phyloP scores from a whole-genome alignment of 2,888 invertebrate genomes.

The Amphipoea lucens region DNA sequence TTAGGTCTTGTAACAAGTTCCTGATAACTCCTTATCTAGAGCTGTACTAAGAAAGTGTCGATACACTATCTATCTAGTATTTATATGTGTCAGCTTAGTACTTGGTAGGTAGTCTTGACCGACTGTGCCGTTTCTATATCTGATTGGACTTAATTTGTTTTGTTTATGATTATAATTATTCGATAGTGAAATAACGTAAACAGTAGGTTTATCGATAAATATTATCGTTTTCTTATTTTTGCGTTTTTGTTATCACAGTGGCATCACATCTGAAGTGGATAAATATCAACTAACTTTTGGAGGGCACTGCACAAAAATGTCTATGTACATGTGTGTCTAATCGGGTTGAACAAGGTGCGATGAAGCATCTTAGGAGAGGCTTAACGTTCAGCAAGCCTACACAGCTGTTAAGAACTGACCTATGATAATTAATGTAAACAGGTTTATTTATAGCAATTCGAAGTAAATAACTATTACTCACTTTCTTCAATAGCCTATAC shows the following conservation, averaged over 20 bases:
- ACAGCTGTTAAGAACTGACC: neutral
- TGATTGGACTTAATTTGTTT: conserved; percentile 42
- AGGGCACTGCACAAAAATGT: neutral
- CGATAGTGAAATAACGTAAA: neutral
- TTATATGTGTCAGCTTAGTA: conserved; percentile 24
- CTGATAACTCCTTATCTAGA: conserved; percentile 61
- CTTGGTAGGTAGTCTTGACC: conserved; percentile 51
- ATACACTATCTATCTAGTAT: conserved; percentile 38
- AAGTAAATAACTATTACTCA: conserved; percentile 4
- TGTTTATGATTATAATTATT: neutral
- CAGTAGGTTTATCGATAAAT: neutral
- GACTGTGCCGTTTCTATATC: conserved; percentile 45
- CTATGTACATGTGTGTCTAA: too few species aligned
- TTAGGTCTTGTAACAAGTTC: conserved; percentile 57
- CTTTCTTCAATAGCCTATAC: conserved; percentile 29
- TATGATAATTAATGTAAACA: neutral
- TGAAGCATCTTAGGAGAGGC: neutral
- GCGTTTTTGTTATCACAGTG: neutral
- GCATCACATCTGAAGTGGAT: neutral
- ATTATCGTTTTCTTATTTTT: neutral
- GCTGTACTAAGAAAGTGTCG: conserved; percentile 52
- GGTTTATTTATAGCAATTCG: neutral
- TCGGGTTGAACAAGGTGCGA: neutral
- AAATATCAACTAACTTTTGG: too few species aligned
- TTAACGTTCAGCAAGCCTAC: too few species aligned